These are phyloP conservation scores for Microplitis deprimator DNA, from an alignment of 2,888 invertebrate species.

Conservation along the genomic window DNA sequence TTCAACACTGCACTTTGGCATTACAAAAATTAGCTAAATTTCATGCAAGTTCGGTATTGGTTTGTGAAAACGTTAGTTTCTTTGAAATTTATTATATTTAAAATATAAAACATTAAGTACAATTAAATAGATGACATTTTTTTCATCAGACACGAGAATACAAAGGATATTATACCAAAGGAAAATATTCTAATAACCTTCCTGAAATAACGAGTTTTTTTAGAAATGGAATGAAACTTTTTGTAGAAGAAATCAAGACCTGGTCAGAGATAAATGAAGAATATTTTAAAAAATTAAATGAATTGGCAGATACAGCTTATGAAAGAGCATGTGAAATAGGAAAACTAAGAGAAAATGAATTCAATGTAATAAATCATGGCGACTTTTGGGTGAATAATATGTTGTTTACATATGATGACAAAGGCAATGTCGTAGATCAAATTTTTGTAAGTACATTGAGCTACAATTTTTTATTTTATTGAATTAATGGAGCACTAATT, in stretches of 20 bases:
- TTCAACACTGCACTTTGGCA: constrained; percentile 73
- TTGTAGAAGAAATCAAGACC: constrained; percentile 49
- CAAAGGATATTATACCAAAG: constrained; percentile 50
- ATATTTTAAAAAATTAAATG: constrained; percentile 55
- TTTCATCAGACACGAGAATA: constrained; percentile 57
- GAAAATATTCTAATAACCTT: constrained; percentile 53
- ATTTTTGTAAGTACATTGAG: constrained; percentile 60
- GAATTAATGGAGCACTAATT: background rate
- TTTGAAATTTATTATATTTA: too few relatives aligned
- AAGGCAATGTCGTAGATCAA: constrained; percentile 55
- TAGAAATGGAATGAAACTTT: constrained; percentile 24
- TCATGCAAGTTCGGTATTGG: constrained; percentile 74
- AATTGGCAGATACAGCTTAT: constrained; percentile 45
- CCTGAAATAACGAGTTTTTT: constrained; percentile 52
- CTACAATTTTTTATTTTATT: too few relatives aligned
- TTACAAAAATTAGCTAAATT: constrained; percentile 73
- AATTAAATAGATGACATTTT: too few relatives aligned
- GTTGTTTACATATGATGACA: constrained; percentile 63
- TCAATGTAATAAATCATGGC: constrained; percentile 66
- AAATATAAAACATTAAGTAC: too few relatives aligned
- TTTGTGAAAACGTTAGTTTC: constrained; percentile 72
- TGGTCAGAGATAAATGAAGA: constrained; percentile 59
- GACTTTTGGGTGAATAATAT: constrained; percentile 68
- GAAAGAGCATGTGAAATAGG: constrained; percentile 34
- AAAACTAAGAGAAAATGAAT: constrained; percentile 50